A percentile compares a stretch with the other conserved stretches of the same genome.
Evolutionary conservation across 2,888 invertebrate species (phyloP).

Genomic region (Asteroscopus sphinx): DNA sequence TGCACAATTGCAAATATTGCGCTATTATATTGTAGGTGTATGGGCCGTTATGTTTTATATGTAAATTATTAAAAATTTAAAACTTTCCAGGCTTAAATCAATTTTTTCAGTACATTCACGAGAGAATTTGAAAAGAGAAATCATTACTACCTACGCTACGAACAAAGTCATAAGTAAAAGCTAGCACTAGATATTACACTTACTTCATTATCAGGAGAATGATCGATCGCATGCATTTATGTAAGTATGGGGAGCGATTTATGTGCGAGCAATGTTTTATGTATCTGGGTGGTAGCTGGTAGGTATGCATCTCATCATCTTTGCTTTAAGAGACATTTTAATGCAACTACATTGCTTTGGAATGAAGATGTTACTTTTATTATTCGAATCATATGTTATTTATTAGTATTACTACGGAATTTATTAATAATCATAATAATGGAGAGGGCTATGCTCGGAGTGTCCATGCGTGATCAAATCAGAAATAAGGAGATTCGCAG

Average conservation of each 20-base stretch:
- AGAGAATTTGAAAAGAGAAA: conserved; percentile 3
- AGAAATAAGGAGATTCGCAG: no score
- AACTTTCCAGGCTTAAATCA: no score
- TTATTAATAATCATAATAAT: no score
- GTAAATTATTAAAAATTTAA: no score
- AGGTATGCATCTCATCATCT: conserved; percentile 22
- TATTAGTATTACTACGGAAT: no score
- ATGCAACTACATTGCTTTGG: background rate
- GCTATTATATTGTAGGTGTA: no score
- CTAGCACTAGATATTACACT: conserved; percentile 6
- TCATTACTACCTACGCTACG: conserved; percentile 1
- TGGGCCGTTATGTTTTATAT: no score
- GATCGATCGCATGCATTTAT: conserved; percentile 49
- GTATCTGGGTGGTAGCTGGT: conserved; percentile 48
- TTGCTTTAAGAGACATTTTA: conserved; percentile 16
- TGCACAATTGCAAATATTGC: no score
- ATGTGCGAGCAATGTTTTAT: conserved; percentile 43
- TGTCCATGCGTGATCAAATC: no score
- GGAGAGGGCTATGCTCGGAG: no score
- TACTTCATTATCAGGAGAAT: conserved; percentile 38
- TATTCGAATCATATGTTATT: background rate
- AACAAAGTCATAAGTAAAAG: background rate
- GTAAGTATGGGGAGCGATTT: conserved; percentile 26
- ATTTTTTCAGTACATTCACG: no score
- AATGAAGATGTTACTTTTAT: background rate